Conservation (phyloP, 2,888 invertebrate genomes). For the Callyntrura sp. region DNA sequence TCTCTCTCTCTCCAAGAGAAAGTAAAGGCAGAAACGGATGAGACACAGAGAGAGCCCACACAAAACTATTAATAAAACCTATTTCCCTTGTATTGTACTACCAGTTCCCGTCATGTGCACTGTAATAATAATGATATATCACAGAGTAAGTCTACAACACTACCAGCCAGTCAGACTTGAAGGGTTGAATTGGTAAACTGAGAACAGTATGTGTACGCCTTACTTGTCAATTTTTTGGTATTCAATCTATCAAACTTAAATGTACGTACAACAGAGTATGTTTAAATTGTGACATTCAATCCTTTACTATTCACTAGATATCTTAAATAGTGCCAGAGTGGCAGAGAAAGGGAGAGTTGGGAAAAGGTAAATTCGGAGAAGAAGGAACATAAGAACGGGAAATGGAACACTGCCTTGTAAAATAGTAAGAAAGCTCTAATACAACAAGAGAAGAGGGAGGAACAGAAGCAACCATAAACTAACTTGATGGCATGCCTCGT, state of each 20-base stretch:
- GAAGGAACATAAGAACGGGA: background rate
- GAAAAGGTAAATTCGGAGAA: background rate
- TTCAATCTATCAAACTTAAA: constrained; percentile 44
- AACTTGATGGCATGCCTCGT: too few relatives aligned
- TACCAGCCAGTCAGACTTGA: background rate
- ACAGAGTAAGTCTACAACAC: background rate
- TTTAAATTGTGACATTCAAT: constrained; percentile 31
- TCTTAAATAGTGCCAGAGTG: background rate
- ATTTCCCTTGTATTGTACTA: constrained; percentile 47
- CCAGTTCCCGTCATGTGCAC: constrained; percentile 27
- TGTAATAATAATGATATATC: constrained; percentile 25
- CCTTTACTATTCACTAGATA: background rate
- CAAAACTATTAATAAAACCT: constrained; percentile 23
- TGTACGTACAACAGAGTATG: constrained; percentile 1
- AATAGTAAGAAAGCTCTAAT: background rate
- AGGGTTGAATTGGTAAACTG: constrained; percentile 25
- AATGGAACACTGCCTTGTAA: background rate
- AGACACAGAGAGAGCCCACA: background rate
- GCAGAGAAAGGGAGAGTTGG: background rate
- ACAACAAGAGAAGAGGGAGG: background rate
- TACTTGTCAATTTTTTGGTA: constrained; percentile 19
- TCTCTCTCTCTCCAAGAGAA: too few relatives aligned
- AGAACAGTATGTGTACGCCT: background rate
- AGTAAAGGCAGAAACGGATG: background rate
- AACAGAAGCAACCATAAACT: too few relatives aligned